phyloP scores from a whole-genome alignment of 1,140 invertebrate genomes.

The Caerostris extrusa region DNA sequence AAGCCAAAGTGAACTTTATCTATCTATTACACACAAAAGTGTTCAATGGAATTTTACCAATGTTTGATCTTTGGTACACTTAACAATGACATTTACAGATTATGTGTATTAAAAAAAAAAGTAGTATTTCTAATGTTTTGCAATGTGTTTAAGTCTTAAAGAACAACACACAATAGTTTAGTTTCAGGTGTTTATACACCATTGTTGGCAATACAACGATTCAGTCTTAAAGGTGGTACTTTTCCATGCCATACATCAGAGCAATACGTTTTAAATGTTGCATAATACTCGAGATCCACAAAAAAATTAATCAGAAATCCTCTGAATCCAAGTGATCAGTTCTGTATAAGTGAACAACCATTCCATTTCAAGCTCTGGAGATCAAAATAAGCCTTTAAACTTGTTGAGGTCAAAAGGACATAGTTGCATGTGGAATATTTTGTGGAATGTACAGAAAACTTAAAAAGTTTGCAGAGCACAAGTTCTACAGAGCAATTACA shows the following conservation, averaged over 20 bases:
- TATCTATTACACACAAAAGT: not conserved
- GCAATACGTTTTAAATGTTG: not conserved
- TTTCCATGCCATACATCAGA: not conserved
- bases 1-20: not conserved
- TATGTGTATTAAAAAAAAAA: not conserved
- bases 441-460: slow-evolving; percentile 4
- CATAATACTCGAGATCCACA: not conserved
- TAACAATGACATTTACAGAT: not conserved
- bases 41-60: not conserved
- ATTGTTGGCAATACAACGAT: not conserved
- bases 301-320: not conserved
- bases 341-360: not conserved
- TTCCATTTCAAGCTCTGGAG: not conserved
- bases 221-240: not conserved
- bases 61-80: slow-evolving; percentile 27
- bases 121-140: not conserved
- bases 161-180: not conserved
- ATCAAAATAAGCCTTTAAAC: not conserved
- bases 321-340: not conserved
- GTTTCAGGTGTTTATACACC: not conserved
- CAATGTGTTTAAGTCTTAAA: not conserved
- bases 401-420: not conserved
- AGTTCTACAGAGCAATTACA: not conserved
- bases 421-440: not conserved
- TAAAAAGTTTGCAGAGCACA: no score